Evolutionary conservation across 2,888 invertebrate genomes (phyloP).

Genomic region (Drosophila mimetica): DNA sequence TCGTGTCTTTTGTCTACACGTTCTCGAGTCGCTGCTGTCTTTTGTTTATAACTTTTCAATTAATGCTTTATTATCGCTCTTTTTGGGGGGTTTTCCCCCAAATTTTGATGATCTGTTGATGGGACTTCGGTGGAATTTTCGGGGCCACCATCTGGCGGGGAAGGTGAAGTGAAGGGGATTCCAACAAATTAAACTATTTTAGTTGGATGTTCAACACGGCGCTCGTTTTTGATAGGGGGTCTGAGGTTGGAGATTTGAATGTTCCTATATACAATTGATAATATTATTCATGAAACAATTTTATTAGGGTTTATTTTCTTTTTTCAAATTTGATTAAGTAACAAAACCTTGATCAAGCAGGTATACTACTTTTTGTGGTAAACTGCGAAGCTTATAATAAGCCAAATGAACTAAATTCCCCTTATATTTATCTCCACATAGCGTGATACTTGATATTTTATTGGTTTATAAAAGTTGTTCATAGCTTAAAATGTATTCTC

Average conservation of each 20-base stretch:
- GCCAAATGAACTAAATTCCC: too few species aligned
- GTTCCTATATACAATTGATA: too few species aligned
- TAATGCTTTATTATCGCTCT: slow-evolving; percentile 61
- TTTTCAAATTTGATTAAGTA: too few species aligned
- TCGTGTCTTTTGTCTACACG: slow-evolving; percentile 29
- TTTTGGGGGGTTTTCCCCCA: slow-evolving; percentile 27
- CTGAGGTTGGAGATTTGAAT: background rate
- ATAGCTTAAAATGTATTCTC: background rate
- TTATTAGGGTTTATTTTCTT: too few species aligned
- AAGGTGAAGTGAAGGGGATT: slow-evolving; percentile 36
- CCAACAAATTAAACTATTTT: slow-evolving; percentile 53
- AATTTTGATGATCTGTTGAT: slow-evolving; percentile 58
- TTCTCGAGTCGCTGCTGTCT: slow-evolving; percentile 25
- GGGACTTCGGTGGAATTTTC: slow-evolving; percentile 59
- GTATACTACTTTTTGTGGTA: too few species aligned
- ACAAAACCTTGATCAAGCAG: too few species aligned
- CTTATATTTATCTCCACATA: background rate
- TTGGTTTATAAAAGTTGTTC: background rate
- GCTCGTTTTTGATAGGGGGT: background rate
- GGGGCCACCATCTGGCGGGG: slow-evolving; percentile 37
- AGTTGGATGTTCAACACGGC: slow-evolving; percentile 38
- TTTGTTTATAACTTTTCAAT: slow-evolving; percentile 68
- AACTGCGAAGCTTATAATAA: too few species aligned
- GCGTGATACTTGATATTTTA: background rate
- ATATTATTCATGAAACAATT: too few species aligned